Base-by-base conservation (phyloP, 2,113 vertebrate species). In the Siphamia tubifer region DNA sequence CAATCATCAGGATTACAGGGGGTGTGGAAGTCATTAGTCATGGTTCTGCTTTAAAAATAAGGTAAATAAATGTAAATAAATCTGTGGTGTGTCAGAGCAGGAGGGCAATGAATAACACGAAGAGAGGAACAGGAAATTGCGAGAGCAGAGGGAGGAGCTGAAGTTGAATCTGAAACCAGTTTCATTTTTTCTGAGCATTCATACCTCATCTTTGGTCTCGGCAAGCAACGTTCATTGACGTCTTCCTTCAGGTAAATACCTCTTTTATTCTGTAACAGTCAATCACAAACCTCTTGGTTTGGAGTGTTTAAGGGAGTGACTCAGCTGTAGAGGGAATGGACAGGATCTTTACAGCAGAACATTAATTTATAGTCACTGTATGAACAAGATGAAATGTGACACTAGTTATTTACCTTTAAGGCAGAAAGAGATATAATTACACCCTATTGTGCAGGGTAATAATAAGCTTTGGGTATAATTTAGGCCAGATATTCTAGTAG, bases 71-170 rank as follows among this genome's bases (percentile, higher is more conserved):
- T 5, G 4, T 12, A 16, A 25, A 32, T 6, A n/a, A 12, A 19
- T 9, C 16, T 5, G 0, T 15, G 43, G 13, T 3, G 49, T 23
- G 55, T 62, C 55, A 23, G 2, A 19, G 3, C 21, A 24, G 13
- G 25, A 15, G 10, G 8, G 2, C 17, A 11, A 10, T 7, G 1
- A 24, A 21, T 11, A 30, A 17, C 17, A 9, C 4, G 2, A 11
- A 12, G 10, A 65, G 40, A 55, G 47, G 11, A 67, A 61, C 2
- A 51, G 71, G 71, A 66, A 81, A 51, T 17, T 4, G 2, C 6
- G 32, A 54, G 47, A 13, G 10, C 27, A 11, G 25, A 35, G 17
- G 17, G 21, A 69, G 28, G 52, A n/a, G 32, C 17, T 32, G 16
- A 19, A 4, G 8, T 3, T 11, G 1, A 5, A 5, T 9, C 10